Conservation (phyloP, 2,113 vertebrate species). For the Regulus satrapa region DNA sequence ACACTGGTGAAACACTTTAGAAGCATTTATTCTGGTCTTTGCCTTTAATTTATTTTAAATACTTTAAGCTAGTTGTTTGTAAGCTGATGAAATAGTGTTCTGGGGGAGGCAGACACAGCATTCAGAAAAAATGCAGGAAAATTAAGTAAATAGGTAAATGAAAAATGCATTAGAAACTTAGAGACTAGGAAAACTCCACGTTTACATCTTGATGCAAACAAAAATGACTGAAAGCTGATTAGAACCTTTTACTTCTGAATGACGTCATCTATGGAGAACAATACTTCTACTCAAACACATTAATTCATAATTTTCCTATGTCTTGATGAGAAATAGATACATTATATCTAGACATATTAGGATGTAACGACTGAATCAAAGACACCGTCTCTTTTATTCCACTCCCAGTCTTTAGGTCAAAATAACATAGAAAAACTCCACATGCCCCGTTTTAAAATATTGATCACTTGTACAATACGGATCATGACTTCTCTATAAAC, state of each 20-base stretch:
- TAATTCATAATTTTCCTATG: neutral
- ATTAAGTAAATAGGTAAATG: neutral
- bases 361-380: neutral
- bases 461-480: neutral
- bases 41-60: neutral
- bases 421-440: neutral
- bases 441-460: neutral
- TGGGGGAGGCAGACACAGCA: accelerated
- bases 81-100: neutral
- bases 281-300: neutral
- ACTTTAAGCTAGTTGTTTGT: neutral
- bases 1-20: neutral
- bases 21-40: neutral
- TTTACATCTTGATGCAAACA: neutral
- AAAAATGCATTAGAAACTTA: neutral
- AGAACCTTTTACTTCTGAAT: neutral
- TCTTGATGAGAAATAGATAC: neutral
- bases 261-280: neutral
- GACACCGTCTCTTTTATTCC: neutral
- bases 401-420: neutral
- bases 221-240: neutral
- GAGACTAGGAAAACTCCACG: neutral
- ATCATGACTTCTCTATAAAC: neutral
- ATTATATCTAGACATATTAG: neutral
- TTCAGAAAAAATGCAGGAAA: neutral